Evolutionary conservation across 2,113 vertebrate species (phyloP).

Genomic region (Clarias batrachus): DNA sequence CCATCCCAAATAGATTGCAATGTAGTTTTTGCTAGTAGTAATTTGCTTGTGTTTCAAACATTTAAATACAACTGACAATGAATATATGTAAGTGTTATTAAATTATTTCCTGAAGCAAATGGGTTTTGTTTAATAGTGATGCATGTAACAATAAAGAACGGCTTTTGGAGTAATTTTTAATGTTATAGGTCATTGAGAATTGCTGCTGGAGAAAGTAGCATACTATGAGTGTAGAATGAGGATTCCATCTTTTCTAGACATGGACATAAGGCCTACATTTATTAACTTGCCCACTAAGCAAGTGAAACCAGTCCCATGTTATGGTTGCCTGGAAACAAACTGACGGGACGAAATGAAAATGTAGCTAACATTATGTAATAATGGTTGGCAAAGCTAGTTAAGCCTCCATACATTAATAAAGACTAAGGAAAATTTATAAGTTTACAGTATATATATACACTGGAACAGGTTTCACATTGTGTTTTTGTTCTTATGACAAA

Average conservation of each 20-base stretch:
- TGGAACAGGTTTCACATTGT: slow-evolving; percentile 2
- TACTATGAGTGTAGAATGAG: background rate
- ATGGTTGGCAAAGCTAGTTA: background rate
- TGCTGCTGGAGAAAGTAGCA: background rate
- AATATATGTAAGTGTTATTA: background rate
- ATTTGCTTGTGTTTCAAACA: slow-evolving; percentile 1
- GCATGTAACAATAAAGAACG: background rate
- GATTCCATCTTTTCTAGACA: background rate
- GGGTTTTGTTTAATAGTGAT: background rate
- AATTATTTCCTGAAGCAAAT: slow-evolving; percentile 4
- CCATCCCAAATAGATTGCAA: background rate
- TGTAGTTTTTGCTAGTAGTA: background rate
- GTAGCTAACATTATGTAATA: slow-evolving; percentile 8
- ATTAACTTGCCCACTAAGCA: background rate
- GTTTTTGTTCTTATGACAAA: background rate
- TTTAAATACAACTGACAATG: background rate
- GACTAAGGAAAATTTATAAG: background rate
- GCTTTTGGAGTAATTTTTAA: slow-evolving; percentile 14
- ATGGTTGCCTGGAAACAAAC: slow-evolving; percentile 10
- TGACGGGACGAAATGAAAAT: background rate
- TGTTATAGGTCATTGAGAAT: background rate
- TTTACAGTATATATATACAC: background rate
- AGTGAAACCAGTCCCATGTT: slow-evolving; percentile 5
- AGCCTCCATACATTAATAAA: background rate
- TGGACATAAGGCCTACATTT: background rate